phyloP scores from a whole-genome alignment of 2,888 invertebrate genomes.

The Stenolophus ochropezus region DNA sequence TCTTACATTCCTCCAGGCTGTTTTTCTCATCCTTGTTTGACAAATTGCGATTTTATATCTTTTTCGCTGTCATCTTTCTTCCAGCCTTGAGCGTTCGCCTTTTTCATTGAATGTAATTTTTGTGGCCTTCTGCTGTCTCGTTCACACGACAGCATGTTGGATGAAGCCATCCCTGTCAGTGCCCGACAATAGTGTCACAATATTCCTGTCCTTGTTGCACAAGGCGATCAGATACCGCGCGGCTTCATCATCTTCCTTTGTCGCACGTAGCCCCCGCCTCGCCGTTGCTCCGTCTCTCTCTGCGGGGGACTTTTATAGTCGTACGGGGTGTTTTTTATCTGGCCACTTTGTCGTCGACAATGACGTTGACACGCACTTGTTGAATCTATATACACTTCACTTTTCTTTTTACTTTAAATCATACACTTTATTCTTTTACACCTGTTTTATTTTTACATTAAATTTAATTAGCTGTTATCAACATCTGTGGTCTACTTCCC shows the following conservation, averaged over 20 bases:
- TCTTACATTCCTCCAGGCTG: constrained; percentile 48
- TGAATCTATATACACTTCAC: constrained; percentile 58
- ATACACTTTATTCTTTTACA: no score
- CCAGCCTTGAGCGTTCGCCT: constrained; percentile 45
- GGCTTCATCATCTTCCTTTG: constrained; percentile 14
- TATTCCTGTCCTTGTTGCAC: constrained; percentile 54
- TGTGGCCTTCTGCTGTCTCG: constrained; percentile 51
- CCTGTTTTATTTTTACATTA: neutral
- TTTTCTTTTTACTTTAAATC: neutral
- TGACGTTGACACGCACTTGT: constrained; percentile 71
- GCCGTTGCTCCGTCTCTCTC: constrained; percentile 37
- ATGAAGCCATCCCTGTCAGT: constrained; percentile 56
- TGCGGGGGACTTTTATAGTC: constrained; percentile 70
- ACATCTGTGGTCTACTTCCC: no score
- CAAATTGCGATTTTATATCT: constrained; percentile 56
- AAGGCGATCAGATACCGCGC: constrained; percentile 35
- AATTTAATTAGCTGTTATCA: no score
- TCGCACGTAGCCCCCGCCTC: neutral
- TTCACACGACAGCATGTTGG: constrained; percentile 18
- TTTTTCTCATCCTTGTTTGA: constrained; percentile 56
- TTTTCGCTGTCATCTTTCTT: constrained; percentile 53
- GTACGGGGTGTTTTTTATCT: constrained; percentile 73
- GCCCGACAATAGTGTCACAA: constrained; percentile 59
- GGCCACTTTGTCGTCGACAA: constrained; percentile 71
- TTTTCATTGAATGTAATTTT: constrained; percentile 50